Base-by-base conservation (phyloP, 2,888 invertebrate species). In the Conomelus anceps region DNA sequence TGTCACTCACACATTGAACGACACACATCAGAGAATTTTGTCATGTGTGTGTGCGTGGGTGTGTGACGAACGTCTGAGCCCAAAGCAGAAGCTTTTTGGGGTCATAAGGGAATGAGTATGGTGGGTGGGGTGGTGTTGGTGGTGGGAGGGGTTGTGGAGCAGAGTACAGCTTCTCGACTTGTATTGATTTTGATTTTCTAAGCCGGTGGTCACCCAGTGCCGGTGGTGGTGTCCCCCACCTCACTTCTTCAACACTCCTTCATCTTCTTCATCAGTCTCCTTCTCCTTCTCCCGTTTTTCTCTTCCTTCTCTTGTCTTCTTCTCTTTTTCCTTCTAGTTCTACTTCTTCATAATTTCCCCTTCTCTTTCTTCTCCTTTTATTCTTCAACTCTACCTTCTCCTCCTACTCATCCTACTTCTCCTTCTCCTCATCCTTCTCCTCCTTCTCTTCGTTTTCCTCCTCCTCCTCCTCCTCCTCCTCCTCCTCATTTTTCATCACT, bases 121-220 rank as follows among this genome's bases (percentile, higher is more conserved):
- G 34, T n/a, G 24, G 84, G 84, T 85, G 86, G 89, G 41, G 89
- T 63, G 89, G 89, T 13, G 24, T 89, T 11, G 13, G 22, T 22
- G 29, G 34, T n/a, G 23, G 86, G 26, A 63, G 23, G 85, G n/a
- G 17, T 7, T n/a, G 7, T 3, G n/a, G 29, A 11, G 24, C 22
- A 23, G 24, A 29, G 86, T 22, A 24, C 86, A 29, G 86, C 86
- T 86, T 86, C 86, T 86, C 86, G 84, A 88, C 88, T 24, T 22
- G 88, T 88, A 88, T 88, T 88, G 88, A 88, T 88, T 88, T 85
- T 85, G 88, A 88, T 88, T 88, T 88, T 85, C 88, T 88, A 88
- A 88, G 88, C 88, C 29, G 88, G 85, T 85, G 88, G 88, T 88
- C 88, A 88, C 88, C 88, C 85, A 13, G 63, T 63, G n/a, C n/a